A percentile compares a stretch with the other conserved stretches of the same genome.
Evolutionary conservation across 2,797 vertebrate species (phyloP).

Genomic region (Nothura maculosa): DNA sequence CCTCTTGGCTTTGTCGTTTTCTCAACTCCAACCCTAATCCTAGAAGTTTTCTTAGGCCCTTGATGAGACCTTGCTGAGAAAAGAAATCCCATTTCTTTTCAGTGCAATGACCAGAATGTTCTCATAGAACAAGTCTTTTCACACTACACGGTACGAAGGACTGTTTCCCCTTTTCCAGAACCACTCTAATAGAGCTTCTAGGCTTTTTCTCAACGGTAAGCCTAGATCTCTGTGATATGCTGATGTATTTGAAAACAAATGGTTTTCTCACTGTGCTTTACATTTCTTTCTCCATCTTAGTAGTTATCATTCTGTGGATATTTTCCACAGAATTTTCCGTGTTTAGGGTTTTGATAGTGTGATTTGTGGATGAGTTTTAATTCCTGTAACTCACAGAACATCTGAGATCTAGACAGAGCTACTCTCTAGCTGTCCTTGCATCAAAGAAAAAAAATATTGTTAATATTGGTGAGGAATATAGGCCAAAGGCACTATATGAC

Average conservation of each 20-base stretch:
- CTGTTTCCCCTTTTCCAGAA: background rate
- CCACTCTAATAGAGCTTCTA: background rate
- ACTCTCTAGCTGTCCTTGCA: background rate
- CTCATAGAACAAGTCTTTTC: background rate
- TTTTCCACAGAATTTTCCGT: no score
- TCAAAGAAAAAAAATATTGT: background rate
- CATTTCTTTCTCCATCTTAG: conserved; percentile 39
- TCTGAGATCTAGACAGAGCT: background rate
- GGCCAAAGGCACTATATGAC: background rate
- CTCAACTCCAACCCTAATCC: background rate
- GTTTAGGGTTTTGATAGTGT: background rate
- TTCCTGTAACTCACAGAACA: background rate
- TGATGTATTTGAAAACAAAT: conserved; percentile 74
- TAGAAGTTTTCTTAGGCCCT: background rate
- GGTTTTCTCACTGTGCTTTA: conserved; percentile 69
- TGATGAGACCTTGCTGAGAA: background rate
- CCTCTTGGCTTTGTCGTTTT: background rate
- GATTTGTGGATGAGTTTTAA: background rate
- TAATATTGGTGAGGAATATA: background rate
- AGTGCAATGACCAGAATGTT: background rate
- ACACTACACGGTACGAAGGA: no score
- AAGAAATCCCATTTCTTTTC: background rate
- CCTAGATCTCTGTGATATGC: conserved; percentile 25
- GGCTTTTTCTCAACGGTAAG: background rate
- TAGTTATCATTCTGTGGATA: background rate